phyloP scores from a whole-genome alignment of 2,113 vertebrate genomes.

The Archocentrus centrarchus region DNA sequence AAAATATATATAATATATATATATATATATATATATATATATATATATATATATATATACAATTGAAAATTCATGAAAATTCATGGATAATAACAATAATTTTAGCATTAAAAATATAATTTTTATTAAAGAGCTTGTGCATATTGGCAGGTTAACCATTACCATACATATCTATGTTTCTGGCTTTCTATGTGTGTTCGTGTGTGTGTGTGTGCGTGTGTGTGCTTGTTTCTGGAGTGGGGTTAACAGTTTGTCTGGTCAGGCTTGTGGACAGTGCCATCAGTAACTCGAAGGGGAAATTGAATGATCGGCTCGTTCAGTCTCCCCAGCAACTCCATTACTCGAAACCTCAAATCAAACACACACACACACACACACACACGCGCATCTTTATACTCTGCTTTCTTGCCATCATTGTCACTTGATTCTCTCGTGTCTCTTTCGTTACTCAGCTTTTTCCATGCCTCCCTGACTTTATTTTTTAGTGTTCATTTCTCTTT shows the following conservation, averaged over 20 bases:
- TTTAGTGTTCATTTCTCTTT: not conserved
- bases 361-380: constrained; percentile 12
- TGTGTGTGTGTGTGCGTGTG: not conserved
- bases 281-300: constrained; percentile 60
- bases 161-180: no score
- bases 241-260: constrained; percentile 50
- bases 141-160: no score
- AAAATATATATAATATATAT: no score
- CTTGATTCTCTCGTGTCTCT: constrained; percentile 25
- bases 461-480: constrained; percentile 4
- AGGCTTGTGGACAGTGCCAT: constrained; percentile 52
- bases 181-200: no score
- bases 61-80: no score
- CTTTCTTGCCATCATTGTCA: constrained; percentile 29
- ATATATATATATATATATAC: no score
- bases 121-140: no score
- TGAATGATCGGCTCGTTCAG: constrained; percentile 64
- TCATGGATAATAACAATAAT: no score
- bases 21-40: no score
- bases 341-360: constrained; percentile 18
- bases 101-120: no score
- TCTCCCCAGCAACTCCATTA: constrained; percentile 58
- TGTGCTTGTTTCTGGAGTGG: not conserved
- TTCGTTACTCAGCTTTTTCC: constrained; percentile 7
- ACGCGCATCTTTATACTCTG: not conserved